A percentile compares a stretch with the other conserved stretches of the same genome.
phyloP scores from a whole-genome alignment of 2,888 invertebrate genomes.

The Theodoxus fluviatilis region DNA sequence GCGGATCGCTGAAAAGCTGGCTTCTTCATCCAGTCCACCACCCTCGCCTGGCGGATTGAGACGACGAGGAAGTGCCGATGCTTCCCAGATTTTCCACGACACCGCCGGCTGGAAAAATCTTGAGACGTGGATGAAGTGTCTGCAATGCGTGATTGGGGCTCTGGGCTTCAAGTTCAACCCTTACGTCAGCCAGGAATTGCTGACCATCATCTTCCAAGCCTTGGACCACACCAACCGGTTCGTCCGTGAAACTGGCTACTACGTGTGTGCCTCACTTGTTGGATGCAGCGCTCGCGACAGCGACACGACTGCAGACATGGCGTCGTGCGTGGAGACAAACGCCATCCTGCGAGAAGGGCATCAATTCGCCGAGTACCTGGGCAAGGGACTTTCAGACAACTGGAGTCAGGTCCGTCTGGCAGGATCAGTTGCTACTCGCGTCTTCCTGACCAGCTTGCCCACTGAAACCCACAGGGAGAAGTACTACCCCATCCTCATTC shows the following conservation, averaged over 20 bases:
- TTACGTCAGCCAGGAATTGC: slow-evolving; percentile 65
- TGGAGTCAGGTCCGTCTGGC: slow-evolving; percentile 70
- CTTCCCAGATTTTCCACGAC: slow-evolving; percentile 69
- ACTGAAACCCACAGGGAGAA: slow-evolving; percentile 61
- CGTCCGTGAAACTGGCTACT: slow-evolving; percentile 69
- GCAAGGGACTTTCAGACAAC: slow-evolving; percentile 68
- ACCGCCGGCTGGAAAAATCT: slow-evolving; percentile 70
- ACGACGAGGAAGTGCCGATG: slow-evolving; percentile 54
- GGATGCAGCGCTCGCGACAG: slow-evolving; percentile 58
- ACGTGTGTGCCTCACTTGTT: slow-evolving; percentile 66
- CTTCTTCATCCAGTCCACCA: no score
- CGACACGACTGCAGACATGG: slow-evolving; percentile 30
- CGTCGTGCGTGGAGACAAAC: slow-evolving; percentile 45
- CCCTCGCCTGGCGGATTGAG: slow-evolving; percentile 23
- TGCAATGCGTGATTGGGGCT: slow-evolving; percentile 68
- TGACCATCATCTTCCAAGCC: slow-evolving; percentile 67
- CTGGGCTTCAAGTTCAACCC: slow-evolving; percentile 66
- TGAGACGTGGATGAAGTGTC: slow-evolving; percentile 70
- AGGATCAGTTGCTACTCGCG: slow-evolving; percentile 68
- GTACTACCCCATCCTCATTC: slow-evolving; percentile 67
- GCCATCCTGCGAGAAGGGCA: slow-evolving; percentile 66
- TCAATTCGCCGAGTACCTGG: slow-evolving; percentile 66
- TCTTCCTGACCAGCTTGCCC: slow-evolving; percentile 66
- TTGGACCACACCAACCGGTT: slow-evolving; percentile 69
- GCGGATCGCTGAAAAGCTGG: slow-evolving; percentile 51